Evolutionary conservation across 2,888 invertebrate species (phyloP).

Genomic region (Mylabris sibirica): DNA sequence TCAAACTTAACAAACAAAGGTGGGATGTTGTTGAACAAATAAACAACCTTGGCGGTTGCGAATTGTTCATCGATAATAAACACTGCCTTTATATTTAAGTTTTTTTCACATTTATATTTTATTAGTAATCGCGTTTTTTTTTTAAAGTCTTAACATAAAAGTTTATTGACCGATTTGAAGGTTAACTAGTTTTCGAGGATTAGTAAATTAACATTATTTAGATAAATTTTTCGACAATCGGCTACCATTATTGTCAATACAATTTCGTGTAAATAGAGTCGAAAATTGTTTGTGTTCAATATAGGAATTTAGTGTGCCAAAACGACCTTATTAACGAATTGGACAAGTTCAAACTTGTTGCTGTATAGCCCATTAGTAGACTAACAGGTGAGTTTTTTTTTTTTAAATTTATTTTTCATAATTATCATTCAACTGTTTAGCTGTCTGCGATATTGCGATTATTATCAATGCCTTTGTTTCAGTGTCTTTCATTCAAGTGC

Average conservation of each 20-base stretch:
- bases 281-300: not conserved
- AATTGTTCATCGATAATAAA: conserved; percentile 1
- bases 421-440: not conserved
- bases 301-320: conserved; percentile 2
- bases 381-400: not conserved
- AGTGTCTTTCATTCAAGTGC: conserved; percentile 9
- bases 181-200: not conserved
- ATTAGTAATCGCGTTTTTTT: not conserved
- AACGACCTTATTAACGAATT: not conserved
- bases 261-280: not conserved
- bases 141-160: not conserved
- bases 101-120: not conserved
- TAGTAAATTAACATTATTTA: not conserved
- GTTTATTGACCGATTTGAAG: not conserved
- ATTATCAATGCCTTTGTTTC: conserved; percentile 1
- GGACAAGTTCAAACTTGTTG: not conserved
- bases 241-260: not conserved
- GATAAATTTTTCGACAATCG: not conserved
- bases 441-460: not conserved
- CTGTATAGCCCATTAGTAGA: not conserved
- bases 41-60: conserved; percentile 11
- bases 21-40: conserved; percentile 11
- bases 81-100: not conserved
- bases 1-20: conserved; percentile 9
- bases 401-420: no score